Evolutionary conservation across 1,140 invertebrate species (phyloP).

Genomic region (Platorchestia sp.): DNA sequence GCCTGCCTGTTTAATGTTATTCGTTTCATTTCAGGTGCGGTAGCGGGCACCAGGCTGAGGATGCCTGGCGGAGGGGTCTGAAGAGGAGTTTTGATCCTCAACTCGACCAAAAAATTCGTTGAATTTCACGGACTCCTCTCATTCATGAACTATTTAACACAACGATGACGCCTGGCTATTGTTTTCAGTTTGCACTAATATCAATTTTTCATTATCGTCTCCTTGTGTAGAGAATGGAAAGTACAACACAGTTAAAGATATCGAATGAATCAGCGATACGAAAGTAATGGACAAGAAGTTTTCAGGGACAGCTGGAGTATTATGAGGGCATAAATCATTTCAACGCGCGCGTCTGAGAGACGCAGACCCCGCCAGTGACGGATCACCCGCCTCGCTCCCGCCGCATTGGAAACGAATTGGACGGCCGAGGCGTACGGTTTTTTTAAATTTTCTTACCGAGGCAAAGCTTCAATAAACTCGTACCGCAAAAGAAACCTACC

Average conservation of each 20-base stretch:
- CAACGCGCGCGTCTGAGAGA: neutral
- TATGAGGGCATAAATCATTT: neutral
- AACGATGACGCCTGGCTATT: too few species aligned
- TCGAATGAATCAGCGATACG: neutral
- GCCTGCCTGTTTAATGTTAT: too few species aligned
- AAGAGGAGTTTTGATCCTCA: too few species aligned
- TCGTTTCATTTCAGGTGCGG: too few species aligned
- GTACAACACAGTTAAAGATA: neutral
- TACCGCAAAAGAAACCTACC: neutral
- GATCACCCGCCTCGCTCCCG: neutral
- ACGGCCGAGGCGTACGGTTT: neutral
- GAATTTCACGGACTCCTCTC: too few species aligned
- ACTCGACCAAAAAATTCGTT: too few species aligned
- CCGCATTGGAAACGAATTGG: neutral
- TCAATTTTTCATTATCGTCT: too few species aligned
- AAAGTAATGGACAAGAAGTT: neutral
- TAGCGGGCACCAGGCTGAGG: too few species aligned
- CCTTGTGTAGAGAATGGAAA: neutral
- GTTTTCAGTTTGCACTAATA: too few species aligned
- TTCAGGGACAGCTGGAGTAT: neutral
- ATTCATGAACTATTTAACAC: too few species aligned
- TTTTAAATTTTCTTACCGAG: neutral
- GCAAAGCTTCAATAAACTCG: neutral
- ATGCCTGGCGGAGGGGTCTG: too few species aligned
- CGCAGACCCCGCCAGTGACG: neutral